These are phyloP conservation scores for Pseudomyrmex dendroicus DNA, from an alignment of 1,140 invertebrate species.

Conservation along the genomic window DNA sequence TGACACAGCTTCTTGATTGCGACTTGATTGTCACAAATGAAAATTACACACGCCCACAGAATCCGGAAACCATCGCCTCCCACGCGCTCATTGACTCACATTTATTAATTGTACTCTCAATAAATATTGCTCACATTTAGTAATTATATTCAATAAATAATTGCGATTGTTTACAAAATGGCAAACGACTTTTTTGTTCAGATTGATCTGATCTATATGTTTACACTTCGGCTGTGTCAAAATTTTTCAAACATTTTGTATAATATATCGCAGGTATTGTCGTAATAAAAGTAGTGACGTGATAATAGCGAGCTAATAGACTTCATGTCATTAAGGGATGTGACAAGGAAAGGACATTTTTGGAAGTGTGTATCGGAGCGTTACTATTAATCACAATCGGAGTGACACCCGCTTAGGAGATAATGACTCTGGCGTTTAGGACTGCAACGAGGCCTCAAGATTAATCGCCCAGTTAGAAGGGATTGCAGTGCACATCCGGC, in stretches of 20 bases:
- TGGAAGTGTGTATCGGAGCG: neutral
- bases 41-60: too few species aligned
- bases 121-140: too few species aligned
- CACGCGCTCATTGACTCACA: too few species aligned
- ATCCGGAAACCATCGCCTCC: too few species aligned
- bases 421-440: constrained; percentile 60
- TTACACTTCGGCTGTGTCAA: too few species aligned
- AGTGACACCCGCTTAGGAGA: constrained; percentile 47
- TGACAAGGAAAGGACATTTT: constrained; percentile 4
- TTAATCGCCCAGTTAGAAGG: constrained; percentile 67
- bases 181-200: too few species aligned
- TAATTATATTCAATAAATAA: too few species aligned
- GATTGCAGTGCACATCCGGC: constrained; percentile 60
- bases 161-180: too few species aligned
- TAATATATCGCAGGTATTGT: neutral
- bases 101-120: too few species aligned
- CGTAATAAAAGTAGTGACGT: neutral
- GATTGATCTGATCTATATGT: neutral
- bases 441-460: constrained; percentile 50
- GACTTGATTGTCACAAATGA: too few species aligned
- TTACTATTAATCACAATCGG: constrained; percentile 67
- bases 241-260: too few species aligned
- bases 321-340: neutral
- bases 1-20: too few species aligned
- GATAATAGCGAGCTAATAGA: neutral